Conservation (phyloP, 2,888 invertebrate genomes). For the Panzeria rudis region DNA sequence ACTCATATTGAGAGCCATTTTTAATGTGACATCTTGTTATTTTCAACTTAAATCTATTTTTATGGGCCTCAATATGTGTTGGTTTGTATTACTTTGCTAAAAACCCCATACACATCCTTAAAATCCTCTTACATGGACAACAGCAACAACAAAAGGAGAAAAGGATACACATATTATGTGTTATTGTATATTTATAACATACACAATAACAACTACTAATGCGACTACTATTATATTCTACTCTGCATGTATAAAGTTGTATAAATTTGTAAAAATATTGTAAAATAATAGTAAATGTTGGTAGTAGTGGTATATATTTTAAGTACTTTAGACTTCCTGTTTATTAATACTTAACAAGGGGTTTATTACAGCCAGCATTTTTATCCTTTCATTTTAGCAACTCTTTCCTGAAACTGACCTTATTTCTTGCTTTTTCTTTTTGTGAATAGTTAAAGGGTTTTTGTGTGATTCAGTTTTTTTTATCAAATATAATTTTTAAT, state of each 20-base stretch:
- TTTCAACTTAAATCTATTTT: constrained; percentile 71
- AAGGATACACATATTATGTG: constrained; percentile 22
- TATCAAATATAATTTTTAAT: constrained; percentile 3
- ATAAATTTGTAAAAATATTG: constrained; percentile 42
- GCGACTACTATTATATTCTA: constrained; percentile 23
- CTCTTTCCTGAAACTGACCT: not conserved
- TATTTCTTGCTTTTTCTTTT: not conserved
- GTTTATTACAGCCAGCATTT: constrained; percentile 51
- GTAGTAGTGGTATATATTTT: constrained; percentile 42
- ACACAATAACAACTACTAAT: constrained; percentile 32
- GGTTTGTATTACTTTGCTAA: constrained; percentile 23
- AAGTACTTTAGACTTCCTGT: constrained; percentile 69
- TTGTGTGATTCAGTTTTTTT: constrained; percentile 3
- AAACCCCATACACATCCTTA: not conserved
- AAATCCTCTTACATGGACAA: not conserved
- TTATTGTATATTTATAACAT: constrained; percentile 21
- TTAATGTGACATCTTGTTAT: constrained; percentile 72
- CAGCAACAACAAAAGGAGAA: not conserved
- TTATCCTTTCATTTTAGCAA: constrained; percentile 1
- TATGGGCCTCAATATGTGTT: constrained; percentile 42
- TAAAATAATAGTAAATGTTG: constrained; percentile 14
- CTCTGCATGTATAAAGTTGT: not conserved
- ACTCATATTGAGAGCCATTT: constrained; percentile 54
- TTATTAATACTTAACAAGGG: constrained; percentile 70
- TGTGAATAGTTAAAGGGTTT: constrained; percentile 37